Conservation (phyloP, 2,888 invertebrate genomes). For the Acleris laterana region DNA sequence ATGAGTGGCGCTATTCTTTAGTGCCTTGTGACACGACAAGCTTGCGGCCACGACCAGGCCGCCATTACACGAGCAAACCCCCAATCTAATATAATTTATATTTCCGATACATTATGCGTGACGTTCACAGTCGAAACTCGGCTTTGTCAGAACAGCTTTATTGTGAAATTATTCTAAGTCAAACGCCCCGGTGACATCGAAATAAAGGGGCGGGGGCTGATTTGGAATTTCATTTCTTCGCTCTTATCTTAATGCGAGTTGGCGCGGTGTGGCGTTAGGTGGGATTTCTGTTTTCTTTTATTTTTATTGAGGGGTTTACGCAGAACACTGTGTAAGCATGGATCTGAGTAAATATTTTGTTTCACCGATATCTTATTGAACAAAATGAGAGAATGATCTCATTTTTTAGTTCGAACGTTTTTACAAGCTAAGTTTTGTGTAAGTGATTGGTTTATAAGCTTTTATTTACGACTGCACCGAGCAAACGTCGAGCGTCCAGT, state of each 20-base stretch:
- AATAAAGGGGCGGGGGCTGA: constrained; percentile 56
- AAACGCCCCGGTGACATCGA: constrained; percentile 55
- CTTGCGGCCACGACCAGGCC: constrained; percentile 42
- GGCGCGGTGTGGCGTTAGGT: constrained; percentile 51
- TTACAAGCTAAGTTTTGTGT: too few species aligned
- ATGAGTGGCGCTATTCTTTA: constrained; percentile 71
- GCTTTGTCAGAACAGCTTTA: constrained; percentile 61
- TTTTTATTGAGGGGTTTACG: constrained; percentile 48
- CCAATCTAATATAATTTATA: constrained; percentile 73
- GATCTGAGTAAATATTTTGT: constrained; percentile 9
- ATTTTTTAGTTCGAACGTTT: too few species aligned
- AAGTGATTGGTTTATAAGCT: too few species aligned
- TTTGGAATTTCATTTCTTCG: constrained; percentile 63
- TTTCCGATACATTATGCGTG: constrained; percentile 70
- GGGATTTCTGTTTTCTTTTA: constrained; percentile 48
- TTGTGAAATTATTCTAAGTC: constrained; percentile 57
- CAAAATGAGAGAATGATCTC: background rate
- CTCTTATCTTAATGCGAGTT: constrained; percentile 62
- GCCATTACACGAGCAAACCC: constrained; percentile 60
- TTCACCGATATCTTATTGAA: background rate
- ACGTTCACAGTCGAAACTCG: constrained; percentile 56
- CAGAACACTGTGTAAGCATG: constrained; percentile 21
- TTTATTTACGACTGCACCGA: too few species aligned
- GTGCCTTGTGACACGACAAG: constrained; percentile 66
- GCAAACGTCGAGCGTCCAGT: too few species aligned